Evolutionary conservation across 2,113 vertebrate species (phyloP), one percentile per base, ranked within the genome.

Genomic region (Potamarius usumacintae): DNA sequence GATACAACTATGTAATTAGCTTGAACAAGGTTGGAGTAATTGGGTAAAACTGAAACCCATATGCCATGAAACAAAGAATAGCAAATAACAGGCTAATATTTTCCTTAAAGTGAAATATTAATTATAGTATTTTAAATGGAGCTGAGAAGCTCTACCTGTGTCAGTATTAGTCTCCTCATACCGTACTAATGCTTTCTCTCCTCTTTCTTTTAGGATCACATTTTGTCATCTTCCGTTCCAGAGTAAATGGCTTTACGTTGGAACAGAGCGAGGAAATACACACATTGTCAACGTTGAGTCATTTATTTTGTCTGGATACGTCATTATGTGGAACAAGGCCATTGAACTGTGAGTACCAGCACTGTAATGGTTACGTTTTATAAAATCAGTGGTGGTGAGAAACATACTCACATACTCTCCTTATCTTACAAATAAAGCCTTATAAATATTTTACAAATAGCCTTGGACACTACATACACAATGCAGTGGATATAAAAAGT

Each of bases 261-360:
- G 98, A 89, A 99, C 98, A 57, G 98, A 99, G 93, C 96, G 97
- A 11, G 98, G 98, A 90, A 99, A 99, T 94, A 99, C 97, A 84
- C 97, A 99, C 93, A 97, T 99, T 91, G 98, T 99, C 96, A 99
- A 99, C 95, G 97, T 99, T 15, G 98, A 99, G 92, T 99, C 98
- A 93, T 99, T 99, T 92, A 90, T 99, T 94, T 96, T 99, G 92
- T 99, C 98, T 62, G 98, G 98, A 96, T 99, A 99, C 62, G 97
- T 99, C 93, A 98, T 99, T 92, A 99, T 99, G 98, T 99, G 98
- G 98, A 99, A 99, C 95, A 99, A 99, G 94, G 98, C 98, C 93
- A 99, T 99, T 93, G 98, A 99, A 95, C 93, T 99, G 98, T 99
- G 93, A 99, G 98, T 99, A 65, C 57, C 69, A 7, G 4, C 57